Conservation (phyloP, 2,888 invertebrate species). For the Carcina quercana region DNA sequence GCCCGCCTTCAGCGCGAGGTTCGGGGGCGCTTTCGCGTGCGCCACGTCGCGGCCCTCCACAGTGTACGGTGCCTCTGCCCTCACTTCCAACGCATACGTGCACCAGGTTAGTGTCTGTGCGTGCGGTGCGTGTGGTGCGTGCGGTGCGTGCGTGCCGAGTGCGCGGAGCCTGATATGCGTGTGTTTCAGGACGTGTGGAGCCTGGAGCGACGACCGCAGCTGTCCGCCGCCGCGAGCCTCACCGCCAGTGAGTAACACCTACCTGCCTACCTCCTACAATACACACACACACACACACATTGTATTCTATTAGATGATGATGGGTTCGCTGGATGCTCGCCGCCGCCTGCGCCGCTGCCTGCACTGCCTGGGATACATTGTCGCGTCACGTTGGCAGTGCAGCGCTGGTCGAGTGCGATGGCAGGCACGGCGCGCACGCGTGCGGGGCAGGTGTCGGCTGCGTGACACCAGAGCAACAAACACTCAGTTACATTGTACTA, state of each 20-base stretch:
- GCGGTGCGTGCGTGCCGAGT: not conserved
- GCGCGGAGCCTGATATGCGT: no score
- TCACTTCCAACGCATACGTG: slow-evolving; percentile 36
- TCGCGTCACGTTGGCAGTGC: not conserved
- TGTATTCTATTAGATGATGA: no score
- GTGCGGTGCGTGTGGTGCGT: not conserved
- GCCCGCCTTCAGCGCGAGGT: slow-evolving; percentile 73
- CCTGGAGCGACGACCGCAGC: slow-evolving; percentile 60
- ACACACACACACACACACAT: no score
- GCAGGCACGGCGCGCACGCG: slow-evolving; percentile 7
- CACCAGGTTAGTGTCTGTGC: slow-evolving; percentile 34
- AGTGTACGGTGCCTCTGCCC: slow-evolving; percentile 38
- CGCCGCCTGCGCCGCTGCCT: not conserved
- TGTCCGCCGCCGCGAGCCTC: slow-evolving; percentile 81
- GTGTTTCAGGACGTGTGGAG: slow-evolving; percentile 55
- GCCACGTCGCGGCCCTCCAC: slow-evolving; percentile 40
- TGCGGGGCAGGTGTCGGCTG: slow-evolving; percentile 40
- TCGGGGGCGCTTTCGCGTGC: slow-evolving; percentile 55
- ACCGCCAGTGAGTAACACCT: slow-evolving; percentile 80
- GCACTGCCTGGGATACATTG: not conserved
- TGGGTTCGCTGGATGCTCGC: not conserved
- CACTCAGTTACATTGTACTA: no score
- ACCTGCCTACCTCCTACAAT: no score
- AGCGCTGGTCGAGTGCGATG: not conserved
- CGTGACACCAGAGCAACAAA: no score